Evolutionary conservation across 2,888 invertebrate genomes (phyloP).

Genomic region (Drosophila mimica): DNA sequence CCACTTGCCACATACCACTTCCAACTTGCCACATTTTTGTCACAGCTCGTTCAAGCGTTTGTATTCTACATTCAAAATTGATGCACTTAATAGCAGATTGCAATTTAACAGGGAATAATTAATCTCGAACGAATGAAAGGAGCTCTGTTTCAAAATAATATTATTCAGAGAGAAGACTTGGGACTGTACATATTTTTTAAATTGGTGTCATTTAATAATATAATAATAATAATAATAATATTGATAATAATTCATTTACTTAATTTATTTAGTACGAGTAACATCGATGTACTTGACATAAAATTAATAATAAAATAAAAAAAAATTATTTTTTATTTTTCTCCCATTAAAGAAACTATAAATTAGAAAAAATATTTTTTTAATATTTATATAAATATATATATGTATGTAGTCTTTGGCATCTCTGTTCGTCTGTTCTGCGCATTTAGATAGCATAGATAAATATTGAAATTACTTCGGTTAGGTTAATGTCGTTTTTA

Average conservation of each 20-base stretch:
- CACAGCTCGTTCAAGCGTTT: neutral
- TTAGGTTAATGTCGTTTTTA: slow-evolving; percentile 14
- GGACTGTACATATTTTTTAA: neutral
- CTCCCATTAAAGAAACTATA: neutral
- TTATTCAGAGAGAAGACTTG: neutral
- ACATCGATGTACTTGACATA: neutral
- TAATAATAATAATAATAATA: neutral
- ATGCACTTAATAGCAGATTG: neutral
- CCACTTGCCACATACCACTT: slow-evolving; percentile 19
- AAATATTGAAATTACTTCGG: neutral
- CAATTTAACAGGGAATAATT: neutral
- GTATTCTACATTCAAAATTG: neutral
- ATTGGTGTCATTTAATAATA: neutral
- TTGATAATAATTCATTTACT: neutral
- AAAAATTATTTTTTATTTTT: neutral
- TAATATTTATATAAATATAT: neutral
- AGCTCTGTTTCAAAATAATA: neutral
- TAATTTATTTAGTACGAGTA: neutral
- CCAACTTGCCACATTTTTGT: neutral
- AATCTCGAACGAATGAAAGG: neutral
- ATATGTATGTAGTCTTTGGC: neutral
- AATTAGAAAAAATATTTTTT: neutral
- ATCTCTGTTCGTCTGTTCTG: neutral
- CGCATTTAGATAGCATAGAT: neutral
- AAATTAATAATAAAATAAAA: neutral